Conservation (phyloP, 2,113 vertebrate genomes). For the Otolemur garnettii region DNA sequence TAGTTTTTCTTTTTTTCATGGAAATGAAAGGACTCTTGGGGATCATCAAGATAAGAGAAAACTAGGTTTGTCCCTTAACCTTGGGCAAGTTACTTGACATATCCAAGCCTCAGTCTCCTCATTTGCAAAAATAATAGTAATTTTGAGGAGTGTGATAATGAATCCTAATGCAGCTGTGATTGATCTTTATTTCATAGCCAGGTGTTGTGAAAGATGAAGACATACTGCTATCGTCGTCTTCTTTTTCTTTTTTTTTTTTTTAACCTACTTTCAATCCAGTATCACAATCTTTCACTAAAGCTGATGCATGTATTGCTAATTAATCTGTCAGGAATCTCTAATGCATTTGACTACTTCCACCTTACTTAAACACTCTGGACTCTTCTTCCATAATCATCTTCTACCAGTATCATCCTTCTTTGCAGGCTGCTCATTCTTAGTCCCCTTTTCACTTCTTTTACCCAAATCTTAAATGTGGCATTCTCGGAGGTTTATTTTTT, state of each 20-base stretch:
- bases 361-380: not conserved
- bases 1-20: slow-evolving; percentile 63
- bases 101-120: not conserved
- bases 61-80: not conserved
- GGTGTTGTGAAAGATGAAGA: slow-evolving; percentile 35
- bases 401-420: slow-evolving; percentile 1
- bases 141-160: not conserved
- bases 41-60: not conserved
- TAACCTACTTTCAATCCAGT: not conserved
- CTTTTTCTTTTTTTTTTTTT: not conserved
- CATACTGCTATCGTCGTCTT: not conserved
- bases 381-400: not conserved
- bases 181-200: slow-evolving; percentile 39
- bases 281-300: slow-evolving; percentile 36
- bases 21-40: slow-evolving; percentile 34
- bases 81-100: slow-evolving; percentile 25
- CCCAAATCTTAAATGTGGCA: not conserved
- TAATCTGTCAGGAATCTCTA: slow-evolving; percentile 14
- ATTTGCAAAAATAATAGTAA: slow-evolving; percentile 56
- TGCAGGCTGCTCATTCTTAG: not conserved
- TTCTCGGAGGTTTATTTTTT: not conserved
- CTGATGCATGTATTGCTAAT: slow-evolving; percentile 2
- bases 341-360: not conserved
- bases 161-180: slow-evolving; percentile 24
- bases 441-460: slow-evolving; percentile 17